Percentiles rank a stretch among this genome's conserved stretches.
Conservation (phyloP, 2,113 vertebrate genomes). For the Prionailurus viverrinus region DNA sequence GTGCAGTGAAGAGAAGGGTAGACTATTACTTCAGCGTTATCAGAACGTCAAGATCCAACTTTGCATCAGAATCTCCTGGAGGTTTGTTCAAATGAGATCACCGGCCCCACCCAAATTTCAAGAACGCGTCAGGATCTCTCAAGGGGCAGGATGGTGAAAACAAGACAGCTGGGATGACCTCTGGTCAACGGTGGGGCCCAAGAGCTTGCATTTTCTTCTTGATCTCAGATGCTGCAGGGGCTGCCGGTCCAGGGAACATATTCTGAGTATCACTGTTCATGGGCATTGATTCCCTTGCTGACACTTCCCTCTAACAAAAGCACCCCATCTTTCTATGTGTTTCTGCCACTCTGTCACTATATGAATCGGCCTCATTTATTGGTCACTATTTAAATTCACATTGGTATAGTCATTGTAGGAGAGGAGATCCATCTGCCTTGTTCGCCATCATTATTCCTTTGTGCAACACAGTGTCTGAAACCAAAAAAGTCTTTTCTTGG, state of each 20-base stretch:
- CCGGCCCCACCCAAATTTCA: background rate
- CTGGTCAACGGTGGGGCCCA: background rate
- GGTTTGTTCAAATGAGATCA: background rate
- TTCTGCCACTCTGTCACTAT: background rate
- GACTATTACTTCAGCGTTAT: background rate
- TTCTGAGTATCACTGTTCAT: background rate
- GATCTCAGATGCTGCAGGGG: background rate
- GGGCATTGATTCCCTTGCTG: background rate
- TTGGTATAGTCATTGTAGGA: background rate
- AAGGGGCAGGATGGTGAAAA: background rate
- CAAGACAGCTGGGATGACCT: background rate
- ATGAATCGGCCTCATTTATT: background rate
- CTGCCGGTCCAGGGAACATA: background rate
- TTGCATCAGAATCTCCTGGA: background rate
- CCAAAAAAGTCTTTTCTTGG: background rate
- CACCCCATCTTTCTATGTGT: background rate
- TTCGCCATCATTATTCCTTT: background rate
- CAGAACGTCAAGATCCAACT: background rate
- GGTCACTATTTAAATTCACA: background rate
- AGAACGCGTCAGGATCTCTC: background rate
- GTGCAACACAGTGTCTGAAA: background rate
- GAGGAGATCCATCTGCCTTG: background rate
- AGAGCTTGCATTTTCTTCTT: background rate
- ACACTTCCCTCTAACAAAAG: background rate
- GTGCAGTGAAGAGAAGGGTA: background rate